Conservation (phyloP, 2,888 invertebrate genomes). For the Brenthis ino region DNA sequence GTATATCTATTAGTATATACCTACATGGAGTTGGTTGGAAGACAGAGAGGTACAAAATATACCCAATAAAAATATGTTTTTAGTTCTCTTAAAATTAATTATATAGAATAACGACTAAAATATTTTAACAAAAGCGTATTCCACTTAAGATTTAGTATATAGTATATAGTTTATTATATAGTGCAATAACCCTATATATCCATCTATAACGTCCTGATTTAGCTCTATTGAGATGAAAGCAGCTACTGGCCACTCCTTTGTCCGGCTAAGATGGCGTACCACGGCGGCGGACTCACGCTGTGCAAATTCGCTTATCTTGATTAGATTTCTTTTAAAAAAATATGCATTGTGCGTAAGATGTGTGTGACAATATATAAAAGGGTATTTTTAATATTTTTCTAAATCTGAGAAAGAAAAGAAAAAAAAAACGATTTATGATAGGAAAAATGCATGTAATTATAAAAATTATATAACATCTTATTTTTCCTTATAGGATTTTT, state of each 20-base stretch:
- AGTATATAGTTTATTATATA: neutral
- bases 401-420: no score
- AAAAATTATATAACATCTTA: no score
- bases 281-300: conserved; percentile 32
- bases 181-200: neutral
- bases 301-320: conserved; percentile 34
- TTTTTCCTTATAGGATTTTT: no score
- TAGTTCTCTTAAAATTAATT: no score
- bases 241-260: conserved; percentile 30
- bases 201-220: conserved; percentile 10
- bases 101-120: no score
- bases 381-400: neutral
- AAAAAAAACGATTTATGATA: no score
- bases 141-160: neutral
- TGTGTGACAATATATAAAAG: neutral
- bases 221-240: conserved; percentile 17
- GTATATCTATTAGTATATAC: no score
- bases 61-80: no score
- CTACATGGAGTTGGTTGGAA: no score
- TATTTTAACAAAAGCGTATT: neutral
- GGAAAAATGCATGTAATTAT: no score
- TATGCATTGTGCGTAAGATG: neutral
- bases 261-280: conserved; percentile 37
- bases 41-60: no score
- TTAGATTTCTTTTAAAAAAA: conserved; percentile 21